Conservation (phyloP, 1,140 invertebrate species). For the Trichonephila clavipes region DNA sequence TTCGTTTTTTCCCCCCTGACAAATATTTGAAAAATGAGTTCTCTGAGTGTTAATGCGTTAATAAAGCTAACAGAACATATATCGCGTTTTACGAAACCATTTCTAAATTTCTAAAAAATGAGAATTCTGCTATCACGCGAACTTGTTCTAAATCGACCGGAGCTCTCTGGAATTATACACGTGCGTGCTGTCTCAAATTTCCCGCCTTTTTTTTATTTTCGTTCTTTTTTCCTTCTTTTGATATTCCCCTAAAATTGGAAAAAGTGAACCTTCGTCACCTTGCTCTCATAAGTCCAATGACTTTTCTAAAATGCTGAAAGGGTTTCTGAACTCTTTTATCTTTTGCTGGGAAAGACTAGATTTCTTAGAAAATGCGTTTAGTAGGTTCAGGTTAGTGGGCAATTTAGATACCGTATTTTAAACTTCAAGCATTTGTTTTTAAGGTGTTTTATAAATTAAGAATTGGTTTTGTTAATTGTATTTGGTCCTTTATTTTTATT, state of each 20-base stretch:
- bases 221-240: not conserved
- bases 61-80: not conserved
- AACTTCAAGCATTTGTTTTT: not conserved
- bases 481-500: no score
- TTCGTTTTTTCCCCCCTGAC: no score
- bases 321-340: slow-evolving; percentile 13
- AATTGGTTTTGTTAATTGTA: no score
- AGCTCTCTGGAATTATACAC: not conserved
- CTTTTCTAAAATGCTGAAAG: slow-evolving; percentile 36
- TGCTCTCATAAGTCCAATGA: slow-evolving; percentile 28
- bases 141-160: not conserved
- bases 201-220: not conserved
- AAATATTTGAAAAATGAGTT: no score
- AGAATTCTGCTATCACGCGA: not conserved
- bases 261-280: not conserved
- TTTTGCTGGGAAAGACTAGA: not conserved
- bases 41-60: not conserved
- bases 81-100: not conserved
- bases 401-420: slow-evolving; percentile 15
- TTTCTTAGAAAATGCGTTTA: slow-evolving; percentile 42
- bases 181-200: slow-evolving; percentile 37
- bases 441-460: not conserved
- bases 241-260: not conserved
- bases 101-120: not conserved
- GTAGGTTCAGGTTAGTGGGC: slow-evolving; percentile 24